Evolutionary conservation across 2,113 vertebrate species (phyloP), one percentile per base, ranked within the genome.

Genomic region (Prietella phreatophila): DNA sequence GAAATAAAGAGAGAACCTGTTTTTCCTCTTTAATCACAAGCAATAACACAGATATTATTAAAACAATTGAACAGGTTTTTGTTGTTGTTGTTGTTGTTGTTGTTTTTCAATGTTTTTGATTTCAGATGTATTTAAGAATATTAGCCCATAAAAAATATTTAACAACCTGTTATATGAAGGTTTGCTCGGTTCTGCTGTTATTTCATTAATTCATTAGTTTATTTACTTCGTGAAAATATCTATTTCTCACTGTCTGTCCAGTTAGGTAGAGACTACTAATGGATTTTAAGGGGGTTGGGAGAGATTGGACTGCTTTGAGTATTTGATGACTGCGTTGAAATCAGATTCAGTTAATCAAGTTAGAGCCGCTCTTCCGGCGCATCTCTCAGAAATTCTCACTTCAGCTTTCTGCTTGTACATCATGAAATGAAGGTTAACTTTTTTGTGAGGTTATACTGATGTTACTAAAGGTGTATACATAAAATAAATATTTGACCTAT

Each of bases 231-330:
- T 42, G 33, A 61, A 22, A 61, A 82, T 82, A 61, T 82, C 20
- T 82, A 42, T 82, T 82, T 42, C 30, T 61, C 7, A 33, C 3
- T 11, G 30, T 58, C 17, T 82, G 33, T 22, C 4, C 30, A 81
- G 79, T 58, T 58, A 60, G 42, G 19, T 22, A 19, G 36, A 14
- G 17, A 22, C 17, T 81, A 36, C 17, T 81, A 81, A 58, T 81
- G 53, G 15, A 9, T 80, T 20, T 58, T 42, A 47, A 58, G 55
- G 53, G 47, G 78, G 15, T 20, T 81, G 78, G 78, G 78, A 33
- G n/a, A 80, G 55, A 82, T 82, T 58, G n/a, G 55, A 36, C 79
- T 82, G 55, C 53, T 58, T 82, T 82, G 79, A 61, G 56, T 61
- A 61, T 61, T 82, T 82, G 33, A 82, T 82, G 33, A 61, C 56